These are phyloP conservation scores for Eubasilissa splendida DNA, from an alignment of 2,888 invertebrate genomes.

Conservation along the genomic window DNA sequence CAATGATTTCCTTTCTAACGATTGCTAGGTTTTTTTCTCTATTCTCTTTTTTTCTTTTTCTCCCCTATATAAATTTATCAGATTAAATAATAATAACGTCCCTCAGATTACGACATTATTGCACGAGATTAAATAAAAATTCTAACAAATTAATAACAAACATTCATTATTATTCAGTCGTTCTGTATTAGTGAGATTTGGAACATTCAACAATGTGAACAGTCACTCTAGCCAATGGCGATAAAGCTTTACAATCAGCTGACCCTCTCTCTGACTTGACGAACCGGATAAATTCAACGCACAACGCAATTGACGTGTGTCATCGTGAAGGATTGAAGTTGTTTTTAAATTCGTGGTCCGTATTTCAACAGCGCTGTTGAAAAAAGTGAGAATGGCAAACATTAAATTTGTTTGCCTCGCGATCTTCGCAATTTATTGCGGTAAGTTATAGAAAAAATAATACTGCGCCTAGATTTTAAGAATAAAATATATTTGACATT, in stretches of 20 bases:
- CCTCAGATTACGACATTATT: too few relatives aligned
- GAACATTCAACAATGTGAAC: background rate
- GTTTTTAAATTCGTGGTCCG: constrained; percentile 26
- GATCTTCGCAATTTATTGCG: constrained; percentile 45
- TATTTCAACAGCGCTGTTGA: constrained; percentile 10
- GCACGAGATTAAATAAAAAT: too few relatives aligned
- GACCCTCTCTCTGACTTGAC: constrained; percentile 49
- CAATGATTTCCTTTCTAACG: too few relatives aligned
- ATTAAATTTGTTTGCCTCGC: constrained; percentile 50
- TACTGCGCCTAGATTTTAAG: background rate
- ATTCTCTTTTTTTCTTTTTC: too few relatives aligned
- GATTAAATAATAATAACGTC: too few relatives aligned
- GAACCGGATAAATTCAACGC: constrained; percentile 32
- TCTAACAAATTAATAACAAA: too few relatives aligned
- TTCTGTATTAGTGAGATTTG: background rate
- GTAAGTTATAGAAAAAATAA: constrained; percentile 41
- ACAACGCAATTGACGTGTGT: constrained; percentile 18
- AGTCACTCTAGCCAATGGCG: constrained; percentile 26
- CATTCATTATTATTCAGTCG: too few relatives aligned
- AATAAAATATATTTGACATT: constrained; percentile 43
- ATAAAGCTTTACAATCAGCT: constrained; percentile 42
- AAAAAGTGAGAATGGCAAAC: constrained; percentile 44
- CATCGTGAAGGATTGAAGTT: constrained; percentile 6
- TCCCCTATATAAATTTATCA: too few relatives aligned
- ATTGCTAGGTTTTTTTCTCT: too few relatives aligned